Conservation (phyloP, 1,140 invertebrate species). For the Tetragonula clypearis region DNA sequence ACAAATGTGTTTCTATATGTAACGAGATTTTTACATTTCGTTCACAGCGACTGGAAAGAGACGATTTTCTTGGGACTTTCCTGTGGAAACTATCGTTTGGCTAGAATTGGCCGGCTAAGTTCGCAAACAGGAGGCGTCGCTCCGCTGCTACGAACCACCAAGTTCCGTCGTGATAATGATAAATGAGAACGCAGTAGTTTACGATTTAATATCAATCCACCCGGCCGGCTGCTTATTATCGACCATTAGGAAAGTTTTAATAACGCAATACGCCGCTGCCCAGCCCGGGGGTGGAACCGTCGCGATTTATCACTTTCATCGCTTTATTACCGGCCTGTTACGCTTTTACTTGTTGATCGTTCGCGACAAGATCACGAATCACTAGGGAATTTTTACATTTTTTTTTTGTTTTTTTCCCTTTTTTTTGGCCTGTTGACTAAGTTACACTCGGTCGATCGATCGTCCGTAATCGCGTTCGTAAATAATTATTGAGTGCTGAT, state of each 20-base stretch:
- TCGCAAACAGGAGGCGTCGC: conserved; percentile 46
- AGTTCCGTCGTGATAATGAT: conserved; percentile 71
- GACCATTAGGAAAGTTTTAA: conserved; percentile 72
- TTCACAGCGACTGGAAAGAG: background rate
- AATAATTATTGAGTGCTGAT: background rate
- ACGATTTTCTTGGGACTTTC: background rate
- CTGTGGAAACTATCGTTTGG: conserved; percentile 40
- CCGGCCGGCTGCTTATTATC: conserved; percentile 68
- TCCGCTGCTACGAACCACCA: conserved; percentile 19
- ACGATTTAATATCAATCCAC: conserved; percentile 74
- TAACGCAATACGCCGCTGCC: conserved; percentile 65
- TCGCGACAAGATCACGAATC: conserved; percentile 54
- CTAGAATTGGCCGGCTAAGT: conserved; percentile 41
- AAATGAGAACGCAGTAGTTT: conserved; percentile 69
- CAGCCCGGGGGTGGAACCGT: conserved; percentile 58
- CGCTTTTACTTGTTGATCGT: conserved; percentile 68
- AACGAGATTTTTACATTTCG: background rate
- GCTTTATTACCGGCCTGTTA: conserved; percentile 66
- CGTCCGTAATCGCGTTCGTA: background rate
- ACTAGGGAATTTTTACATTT: background rate
- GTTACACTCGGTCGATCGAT: background rate
- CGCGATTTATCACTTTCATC: conserved; percentile 71
- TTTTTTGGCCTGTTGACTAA: background rate
- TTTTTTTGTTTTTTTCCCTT: background rate
- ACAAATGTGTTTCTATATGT: background rate